Base-by-base conservation (phyloP, 2,113 vertebrate species). In the Rhagologus leucostigma region DNA sequence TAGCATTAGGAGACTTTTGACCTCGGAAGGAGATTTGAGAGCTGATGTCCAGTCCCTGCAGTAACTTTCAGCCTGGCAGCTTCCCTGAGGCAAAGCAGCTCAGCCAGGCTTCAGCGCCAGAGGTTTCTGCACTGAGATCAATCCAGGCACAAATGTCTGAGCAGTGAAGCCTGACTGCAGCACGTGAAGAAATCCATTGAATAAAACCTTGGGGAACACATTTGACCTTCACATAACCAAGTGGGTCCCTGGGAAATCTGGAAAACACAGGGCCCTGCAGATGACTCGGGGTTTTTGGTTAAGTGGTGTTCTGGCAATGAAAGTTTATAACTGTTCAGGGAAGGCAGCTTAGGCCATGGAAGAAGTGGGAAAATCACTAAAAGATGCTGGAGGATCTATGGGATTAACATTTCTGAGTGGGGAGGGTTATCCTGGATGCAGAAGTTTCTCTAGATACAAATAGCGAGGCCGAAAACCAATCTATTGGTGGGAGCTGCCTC, bases 291-390 rank as follows among this genome's bases (percentile, higher is more conserved):
- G 11, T 2, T 64, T 92, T 95, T 70, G 37, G 55, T 93, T 94
- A 91, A 95, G 84, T 83, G 64, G 64, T 80, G 57, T 88, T 94
- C 85, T 92, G 90, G 82, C 60, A 87, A 24, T 32, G 64, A 41
- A 91, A 75, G 65, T 96, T 96, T 95, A 90, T 88, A 90, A 88
- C 83, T 86, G 85, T 60, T 57, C 68, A 84, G 85, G 89, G 93
- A 91, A 91, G 68, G 86, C 60, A 88, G 75, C 23, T 92, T 87
- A 90, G 78, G 76, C 75, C 5, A 0, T 24, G 42, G 65, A 67
- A 95, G 53, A 53, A 77, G 77, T 60, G 56, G 52, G 30, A 84
- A 94, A 93, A 91, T 88, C 53, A 59, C 64, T 41, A 12, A 60
- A 83, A 91, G 78, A 35, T 5, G 60, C 63, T 84, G 3, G 39